Evolutionary conservation across 2,888 invertebrate genomes (phyloP).

Genomic region (Erebia epiphron): DNA sequence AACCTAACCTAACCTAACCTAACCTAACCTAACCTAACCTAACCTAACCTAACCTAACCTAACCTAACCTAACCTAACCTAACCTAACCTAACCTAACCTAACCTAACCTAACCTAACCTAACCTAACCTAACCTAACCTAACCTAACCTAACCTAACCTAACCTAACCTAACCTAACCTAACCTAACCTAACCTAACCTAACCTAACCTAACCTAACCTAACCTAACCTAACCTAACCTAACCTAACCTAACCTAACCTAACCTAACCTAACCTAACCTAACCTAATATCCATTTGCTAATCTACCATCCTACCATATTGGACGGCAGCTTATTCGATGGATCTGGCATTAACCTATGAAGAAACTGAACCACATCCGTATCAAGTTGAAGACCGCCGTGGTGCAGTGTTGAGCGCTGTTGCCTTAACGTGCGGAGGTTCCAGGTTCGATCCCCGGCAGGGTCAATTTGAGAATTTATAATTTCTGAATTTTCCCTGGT

Average conservation of each 20-base stretch:
- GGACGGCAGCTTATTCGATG: too few relatives aligned
- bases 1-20: constrained; percentile 38
- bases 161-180: constrained; percentile 18
- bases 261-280: constrained; percentile 18
- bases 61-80: constrained; percentile 38
- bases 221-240: constrained; percentile 18
- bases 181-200: constrained; percentile 17
- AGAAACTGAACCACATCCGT: too few relatives aligned
- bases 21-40: constrained; percentile 17
- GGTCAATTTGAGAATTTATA: too few relatives aligned
- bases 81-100: constrained; percentile 39
- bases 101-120: constrained; percentile 33
- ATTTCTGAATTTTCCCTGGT: too few relatives aligned
- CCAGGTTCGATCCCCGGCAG: too few relatives aligned
- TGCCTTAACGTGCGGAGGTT: too few relatives aligned
- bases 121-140: constrained; percentile 18
- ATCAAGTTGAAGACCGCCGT: too few relatives aligned
- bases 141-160: constrained; percentile 17
- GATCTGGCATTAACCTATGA: too few relatives aligned
- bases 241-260: constrained; percentile 18
- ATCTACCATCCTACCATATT: too few relatives aligned
- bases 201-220: constrained; percentile 18
- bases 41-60: constrained; percentile 36
- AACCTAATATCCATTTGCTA: constrained; percentile 12
- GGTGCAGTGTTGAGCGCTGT: too few relatives aligned